Base-by-base conservation (phyloP, 2,888 invertebrate genomes). In the Cataglyphis altisquamis region DNA sequence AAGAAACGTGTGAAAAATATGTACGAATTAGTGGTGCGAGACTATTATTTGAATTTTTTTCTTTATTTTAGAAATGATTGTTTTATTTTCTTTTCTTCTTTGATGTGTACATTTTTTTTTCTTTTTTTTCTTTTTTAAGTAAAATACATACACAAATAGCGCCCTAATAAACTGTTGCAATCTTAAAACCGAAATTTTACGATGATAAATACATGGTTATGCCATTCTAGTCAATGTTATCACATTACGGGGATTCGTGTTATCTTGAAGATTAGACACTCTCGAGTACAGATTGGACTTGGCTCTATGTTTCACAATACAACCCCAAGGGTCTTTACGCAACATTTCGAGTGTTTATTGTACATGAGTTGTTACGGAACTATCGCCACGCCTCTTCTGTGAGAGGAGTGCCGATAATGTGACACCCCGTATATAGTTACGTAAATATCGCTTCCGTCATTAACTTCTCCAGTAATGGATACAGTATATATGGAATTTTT, bases 241-340 rank as follows among this genome's bases (percentile, higher is more conserved):
- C 90, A 85, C 78, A 45, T 25, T 45, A 55, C 25, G 55, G 15
- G 84, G 88, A 88, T 86, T 89, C 86, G 83, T 63, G 88, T 90
- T 90, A 90, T 90, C 90, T 87, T 70, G 29, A 84, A 89, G 90
- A 90, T 90, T 86, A 90, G 82, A 25, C 84, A 72, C 74, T 84
- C 89, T 88, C 84, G 87, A 89, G 75, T 82, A 68, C 55, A 12
- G 82, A 89, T 87, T 88, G 83, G 86, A 85, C 87, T 72, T 68
- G 74, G 83, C 73, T 89, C 84, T 75, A 39, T 12, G 52, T 83
- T 78, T 78, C 86, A 73, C 63, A 80, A 81, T 55, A 9, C 80
- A 63, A 25, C 55, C 18, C 45, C 21, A n/a, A 80, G 72, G 72
- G 60, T 45, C 78, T 72, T 68, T 52, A 25, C 36, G 41, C 68